phyloP scores from a whole-genome alignment of 2,888 invertebrate genomes.

The Allolobophora icterica region DNA sequence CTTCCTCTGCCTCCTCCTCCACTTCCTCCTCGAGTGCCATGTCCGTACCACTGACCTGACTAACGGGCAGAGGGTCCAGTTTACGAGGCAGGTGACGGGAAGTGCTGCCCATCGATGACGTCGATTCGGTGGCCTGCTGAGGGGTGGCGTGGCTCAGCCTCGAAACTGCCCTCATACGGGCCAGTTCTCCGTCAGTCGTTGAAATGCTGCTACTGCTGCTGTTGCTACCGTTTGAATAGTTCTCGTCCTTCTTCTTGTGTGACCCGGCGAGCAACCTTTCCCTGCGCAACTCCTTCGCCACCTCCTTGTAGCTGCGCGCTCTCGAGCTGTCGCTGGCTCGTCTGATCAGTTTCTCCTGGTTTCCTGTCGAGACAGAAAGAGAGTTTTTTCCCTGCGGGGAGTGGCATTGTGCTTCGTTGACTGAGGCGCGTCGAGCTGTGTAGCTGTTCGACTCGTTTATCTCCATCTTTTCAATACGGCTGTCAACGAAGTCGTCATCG shows the following conservation, averaged over 20 bases:
- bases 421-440: background rate
- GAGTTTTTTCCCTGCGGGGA: background rate
- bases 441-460: constrained; percentile 10
- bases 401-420: background rate
- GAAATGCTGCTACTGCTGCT: background rate
- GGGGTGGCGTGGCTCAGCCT: background rate
- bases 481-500: background rate
- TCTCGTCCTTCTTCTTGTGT: background rate
- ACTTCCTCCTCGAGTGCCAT: background rate
- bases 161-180: background rate
- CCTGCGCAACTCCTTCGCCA: background rate
- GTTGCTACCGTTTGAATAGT: background rate
- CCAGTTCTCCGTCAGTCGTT: background rate
- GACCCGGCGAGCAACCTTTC: background rate
- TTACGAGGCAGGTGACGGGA: background rate
- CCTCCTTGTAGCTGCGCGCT: background rate
- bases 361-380: background rate
- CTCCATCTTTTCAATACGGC: background rate
- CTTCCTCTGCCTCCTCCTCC: background rate
- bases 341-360: background rate
- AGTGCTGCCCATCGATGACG: background rate
- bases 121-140: background rate
- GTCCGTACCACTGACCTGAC: background rate
- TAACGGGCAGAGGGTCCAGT: background rate
- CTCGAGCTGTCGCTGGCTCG: constrained; percentile 25